Conservation (phyloP, 2,888 invertebrate genomes). For the Diabrotica balteata region DNA sequence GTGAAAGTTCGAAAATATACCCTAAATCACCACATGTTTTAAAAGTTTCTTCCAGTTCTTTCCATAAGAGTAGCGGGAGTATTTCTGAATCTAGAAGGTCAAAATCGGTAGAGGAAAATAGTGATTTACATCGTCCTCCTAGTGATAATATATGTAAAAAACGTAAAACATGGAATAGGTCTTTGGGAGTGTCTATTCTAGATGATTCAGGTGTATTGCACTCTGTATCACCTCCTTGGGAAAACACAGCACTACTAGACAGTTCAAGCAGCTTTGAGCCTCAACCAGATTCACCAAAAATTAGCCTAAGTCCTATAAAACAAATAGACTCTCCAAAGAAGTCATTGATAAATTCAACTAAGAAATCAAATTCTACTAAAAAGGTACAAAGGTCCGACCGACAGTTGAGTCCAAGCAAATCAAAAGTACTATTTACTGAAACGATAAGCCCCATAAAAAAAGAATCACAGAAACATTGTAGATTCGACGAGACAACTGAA, state of each 20-base stretch:
- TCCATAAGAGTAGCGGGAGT: neutral
- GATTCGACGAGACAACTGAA: constrained; percentile 8
- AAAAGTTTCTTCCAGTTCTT: neutral
- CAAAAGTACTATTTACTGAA: neutral
- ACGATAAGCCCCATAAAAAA: neutral
- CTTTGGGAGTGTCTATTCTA: constrained; percentile 25
- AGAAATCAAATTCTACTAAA: neutral
- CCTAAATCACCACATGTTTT: constrained; percentile 6
- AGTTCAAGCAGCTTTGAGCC: constrained; percentile 1
- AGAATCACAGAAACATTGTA: neutral
- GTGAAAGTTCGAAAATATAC: neutral
- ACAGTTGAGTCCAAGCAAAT: neutral
- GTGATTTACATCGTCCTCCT: neutral
- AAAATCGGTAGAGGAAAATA: neutral
- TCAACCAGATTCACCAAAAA: neutral
- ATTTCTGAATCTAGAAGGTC: neutral
- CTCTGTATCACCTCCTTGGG: constrained; percentile 26
- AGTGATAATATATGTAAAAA: neutral
- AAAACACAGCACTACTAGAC: neutral
- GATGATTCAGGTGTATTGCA: constrained; percentile 17
- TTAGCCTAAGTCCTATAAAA: constrained; percentile 3
- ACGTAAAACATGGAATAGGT: constrained; percentile 31
- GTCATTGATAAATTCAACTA: neutral
- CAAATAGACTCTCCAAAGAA: neutral
- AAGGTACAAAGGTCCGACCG: neutral